Conservation (phyloP, 2,797 vertebrate genomes). For the Aselliscus stoliczkanus region DNA sequence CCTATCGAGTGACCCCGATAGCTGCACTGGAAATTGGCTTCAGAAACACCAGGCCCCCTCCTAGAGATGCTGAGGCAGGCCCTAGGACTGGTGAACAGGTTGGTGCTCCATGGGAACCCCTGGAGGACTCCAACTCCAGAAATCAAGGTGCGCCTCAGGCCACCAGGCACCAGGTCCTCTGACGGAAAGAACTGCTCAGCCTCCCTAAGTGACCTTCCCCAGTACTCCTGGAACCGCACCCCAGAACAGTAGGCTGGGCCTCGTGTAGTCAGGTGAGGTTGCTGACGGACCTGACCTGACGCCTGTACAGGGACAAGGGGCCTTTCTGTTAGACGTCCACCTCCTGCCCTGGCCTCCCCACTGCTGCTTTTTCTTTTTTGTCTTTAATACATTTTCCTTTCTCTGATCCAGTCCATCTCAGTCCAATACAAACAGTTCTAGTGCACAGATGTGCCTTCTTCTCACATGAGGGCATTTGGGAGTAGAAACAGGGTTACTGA, state of each 20-base stretch:
- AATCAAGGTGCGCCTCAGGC: background rate
- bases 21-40: no score
- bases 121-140: background rate
- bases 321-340: background rate
- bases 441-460: background rate
- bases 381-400: background rate
- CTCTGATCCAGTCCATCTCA: background rate
- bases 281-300: background rate
- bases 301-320: background rate
- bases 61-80: no score
- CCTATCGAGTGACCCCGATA: no score
- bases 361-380: background rate
- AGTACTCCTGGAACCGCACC: background rate
- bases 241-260: background rate
- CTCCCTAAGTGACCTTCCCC: background rate
- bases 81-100: no score
- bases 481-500: background rate
- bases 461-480: background rate
- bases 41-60: no score
- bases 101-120: no score
- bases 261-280: background rate
- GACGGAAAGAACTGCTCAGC: background rate
- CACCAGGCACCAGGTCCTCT: background rate
- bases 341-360: background rate
- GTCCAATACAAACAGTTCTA: background rate